phyloP scores from a whole-genome alignment of 2,888 invertebrate genomes.

The Cylindroiulus punctatus region DNA sequence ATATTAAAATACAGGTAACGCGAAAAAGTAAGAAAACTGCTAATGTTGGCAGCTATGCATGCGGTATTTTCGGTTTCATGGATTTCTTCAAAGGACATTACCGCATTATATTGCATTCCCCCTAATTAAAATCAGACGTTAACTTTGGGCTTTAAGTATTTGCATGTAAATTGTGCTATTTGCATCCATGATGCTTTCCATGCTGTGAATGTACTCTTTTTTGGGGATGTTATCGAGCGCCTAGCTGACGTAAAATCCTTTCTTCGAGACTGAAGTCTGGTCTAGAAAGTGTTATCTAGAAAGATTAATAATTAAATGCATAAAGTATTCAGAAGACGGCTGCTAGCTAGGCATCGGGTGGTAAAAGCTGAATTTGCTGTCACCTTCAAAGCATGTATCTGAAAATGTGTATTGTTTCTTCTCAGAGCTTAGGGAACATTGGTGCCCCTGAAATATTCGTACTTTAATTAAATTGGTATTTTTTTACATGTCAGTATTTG shows the following conservation, averaged over 20 bases:
- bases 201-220: too few species aligned
- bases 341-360: conserved; percentile 4
- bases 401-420: not conserved
- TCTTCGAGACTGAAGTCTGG: not conserved
- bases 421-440: not conserved
- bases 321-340: not conserved
- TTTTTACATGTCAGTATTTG: not conserved
- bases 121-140: not conserved
- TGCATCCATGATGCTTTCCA: not conserved
- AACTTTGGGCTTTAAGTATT: not conserved
- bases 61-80: not conserved
- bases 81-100: not conserved
- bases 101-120: not conserved
- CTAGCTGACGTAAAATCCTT: not conserved
- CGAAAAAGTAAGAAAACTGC: not conserved
- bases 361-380: not conserved
- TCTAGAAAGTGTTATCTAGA: not conserved
- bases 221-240: not conserved
- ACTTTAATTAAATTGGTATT: not conserved
- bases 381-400: not conserved
- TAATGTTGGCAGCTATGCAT: not conserved
- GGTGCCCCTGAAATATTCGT: not conserved
- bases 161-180: not conserved
- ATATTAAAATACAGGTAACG: not conserved
- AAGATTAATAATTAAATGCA: conserved; percentile 17